Evolutionary conservation across 2,797 vertebrate species (phyloP), one percentile per base, ranked within the genome.

Genomic region (Rhabdophis nuchalis): DNA sequence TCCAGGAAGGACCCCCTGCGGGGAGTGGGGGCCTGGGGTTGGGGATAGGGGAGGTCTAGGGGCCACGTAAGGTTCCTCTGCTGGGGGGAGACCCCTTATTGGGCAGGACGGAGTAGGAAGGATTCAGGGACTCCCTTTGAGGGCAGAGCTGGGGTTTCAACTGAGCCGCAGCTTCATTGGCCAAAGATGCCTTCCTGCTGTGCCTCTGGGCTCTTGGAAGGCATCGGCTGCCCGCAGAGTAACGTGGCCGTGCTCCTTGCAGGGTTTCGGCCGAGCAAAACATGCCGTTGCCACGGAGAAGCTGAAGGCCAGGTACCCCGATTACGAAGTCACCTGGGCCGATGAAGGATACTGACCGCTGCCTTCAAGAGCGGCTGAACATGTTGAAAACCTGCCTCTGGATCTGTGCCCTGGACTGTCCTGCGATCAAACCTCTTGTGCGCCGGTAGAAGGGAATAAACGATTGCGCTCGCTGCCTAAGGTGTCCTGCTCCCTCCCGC

Each of bases 241-340:
- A n/a, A 89, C 7, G 88, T 12, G 72, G 72, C 72, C 20, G 0
- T 82, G 72, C 25, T 54, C 41, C 56, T 53, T 36, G 16, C 96
- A 99, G 99, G 99, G 99, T 57, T 99, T 98, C 53, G 99, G 99
- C 50, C 97, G 97, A 89, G 99, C 99, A 1, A 98, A 98, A 90
- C 99, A 99, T 6, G 97, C 98, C 0, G 93, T 98, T 60, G 96
- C 98, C 1, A 98, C 98, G 0, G 98, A 99, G 97, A 98, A 99
- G 94, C 97, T 99, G 96, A 98, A 98, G 96, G 96, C 95, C 0
- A 89, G 93, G 57, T 99, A 99, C 91, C 98, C 98, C 0, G 98
- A 98, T 95, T 99, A 99, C 1, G 97, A 98, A 94, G 97, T 99
- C 96, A 99, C 98, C 87, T 99, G 99, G 99, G 97, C 97, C 0